Conservation (phyloP, 2,888 invertebrate genomes). For the Rotaria sp. region DNA sequence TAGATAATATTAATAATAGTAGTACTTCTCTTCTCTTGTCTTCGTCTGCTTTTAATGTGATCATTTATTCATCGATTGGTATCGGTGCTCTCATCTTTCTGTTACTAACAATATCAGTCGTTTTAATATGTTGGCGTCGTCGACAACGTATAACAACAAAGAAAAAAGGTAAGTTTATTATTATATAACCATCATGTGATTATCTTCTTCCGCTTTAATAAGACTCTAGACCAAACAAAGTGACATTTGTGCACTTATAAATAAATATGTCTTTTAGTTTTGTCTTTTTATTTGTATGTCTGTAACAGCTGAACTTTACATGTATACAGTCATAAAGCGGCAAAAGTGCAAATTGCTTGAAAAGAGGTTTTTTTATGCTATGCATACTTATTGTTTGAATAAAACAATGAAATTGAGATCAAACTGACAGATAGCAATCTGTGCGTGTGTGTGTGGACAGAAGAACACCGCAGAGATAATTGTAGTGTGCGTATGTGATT, state of each 20-base stretch:
- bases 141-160: neutral
- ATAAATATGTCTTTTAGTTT: neutral
- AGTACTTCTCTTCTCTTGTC: neutral
- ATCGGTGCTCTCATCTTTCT: conserved; percentile 2
- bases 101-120: neutral
- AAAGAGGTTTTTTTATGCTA: neutral
- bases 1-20: neutral
- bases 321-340: neutral
- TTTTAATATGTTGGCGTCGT: neutral
- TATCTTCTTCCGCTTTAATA: neutral
- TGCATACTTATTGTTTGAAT: conserved; percentile 5
- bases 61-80: neutral
- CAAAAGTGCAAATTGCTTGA: neutral
- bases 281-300: neutral
- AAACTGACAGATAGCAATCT: conserved; percentile 22
- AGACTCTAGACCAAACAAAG: neutral
- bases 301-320: neutral
- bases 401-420: conserved; percentile 19
- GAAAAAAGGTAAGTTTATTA: neutral
- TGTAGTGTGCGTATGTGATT: neutral
- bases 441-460: neutral
- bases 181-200: neutral
- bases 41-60: conserved; percentile 4
- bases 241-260: conserved; percentile 15
- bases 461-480: conserved; percentile 8